Evolutionary conservation across 2,888 invertebrate genomes (phyloP).

Genomic region (Drosophila sordidapex): DNA sequence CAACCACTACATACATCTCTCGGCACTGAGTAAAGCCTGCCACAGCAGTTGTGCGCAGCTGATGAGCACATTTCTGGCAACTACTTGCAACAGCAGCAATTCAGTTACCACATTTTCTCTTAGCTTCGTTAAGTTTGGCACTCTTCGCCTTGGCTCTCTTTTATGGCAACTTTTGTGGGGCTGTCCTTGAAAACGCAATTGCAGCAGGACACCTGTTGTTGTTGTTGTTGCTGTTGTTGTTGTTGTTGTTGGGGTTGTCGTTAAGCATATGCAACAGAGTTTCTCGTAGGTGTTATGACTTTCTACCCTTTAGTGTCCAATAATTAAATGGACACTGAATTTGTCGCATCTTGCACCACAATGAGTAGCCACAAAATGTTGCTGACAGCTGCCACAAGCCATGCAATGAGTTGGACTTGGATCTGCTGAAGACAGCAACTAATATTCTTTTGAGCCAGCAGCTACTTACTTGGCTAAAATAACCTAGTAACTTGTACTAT

Average conservation of each 20-base stretch:
- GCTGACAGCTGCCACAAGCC: no score
- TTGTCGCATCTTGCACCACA: not conserved
- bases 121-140: slow-evolving; percentile 2
- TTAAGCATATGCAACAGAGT: slow-evolving; percentile 7
- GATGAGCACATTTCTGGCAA: not conserved
- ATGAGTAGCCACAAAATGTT: not conserved
- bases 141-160: slow-evolving; percentile 19
- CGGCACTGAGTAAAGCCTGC: not conserved
- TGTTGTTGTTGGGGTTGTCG: slow-evolving; percentile 1
- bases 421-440: no score
- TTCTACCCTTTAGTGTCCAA: not conserved
- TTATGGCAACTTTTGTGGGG: slow-evolving; percentile 48
- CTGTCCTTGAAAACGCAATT: slow-evolving; percentile 45
- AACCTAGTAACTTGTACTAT: not conserved
- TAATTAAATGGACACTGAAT: not conserved
- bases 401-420: no score
- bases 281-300: not conserved
- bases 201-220: slow-evolving; percentile 12
- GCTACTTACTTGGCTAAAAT: not conserved
- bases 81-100: not conserved
- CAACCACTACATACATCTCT: not conserved
- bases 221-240: not conserved
- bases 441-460: not conserved
- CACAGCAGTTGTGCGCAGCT: not conserved
- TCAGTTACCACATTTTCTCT: not conserved